Conservation (phyloP, 2,797 vertebrate genomes). For the Takifugu ocellatus region DNA sequence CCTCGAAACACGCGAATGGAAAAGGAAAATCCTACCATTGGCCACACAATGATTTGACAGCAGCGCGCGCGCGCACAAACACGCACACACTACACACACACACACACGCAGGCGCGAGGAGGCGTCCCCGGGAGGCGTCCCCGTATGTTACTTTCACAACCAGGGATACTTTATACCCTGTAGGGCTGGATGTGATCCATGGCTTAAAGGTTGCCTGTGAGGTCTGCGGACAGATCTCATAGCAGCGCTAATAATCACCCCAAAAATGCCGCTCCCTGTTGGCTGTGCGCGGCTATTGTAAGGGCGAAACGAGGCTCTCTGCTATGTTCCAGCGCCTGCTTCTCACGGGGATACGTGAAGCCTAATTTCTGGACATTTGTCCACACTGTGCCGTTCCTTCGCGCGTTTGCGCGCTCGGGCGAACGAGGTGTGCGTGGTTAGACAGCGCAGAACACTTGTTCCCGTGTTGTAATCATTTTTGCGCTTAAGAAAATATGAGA, state of each 20-base stretch:
- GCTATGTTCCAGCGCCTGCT: slow-evolving; percentile 34
- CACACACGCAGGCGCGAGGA: slow-evolving; percentile 14
- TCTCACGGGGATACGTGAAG: slow-evolving; percentile 34
- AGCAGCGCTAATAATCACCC: slow-evolving; percentile 60
- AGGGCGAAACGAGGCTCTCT: slow-evolving; percentile 31
- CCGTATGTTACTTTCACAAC: slow-evolving; percentile 66
- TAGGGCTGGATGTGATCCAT: slow-evolving; percentile 77
- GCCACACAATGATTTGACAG: slow-evolving; percentile 28
- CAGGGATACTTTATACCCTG: slow-evolving; percentile 68
- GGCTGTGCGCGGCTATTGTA: slow-evolving; percentile 38
- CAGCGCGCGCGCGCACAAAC: slow-evolving; percentile 20
- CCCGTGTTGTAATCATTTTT: slow-evolving; percentile 49
- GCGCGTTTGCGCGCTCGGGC: slow-evolving; percentile 17
- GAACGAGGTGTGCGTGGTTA: slow-evolving; percentile 23
- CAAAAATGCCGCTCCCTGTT: slow-evolving; percentile 11
- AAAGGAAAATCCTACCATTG: slow-evolving; percentile 16
- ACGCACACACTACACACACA: slow-evolving; percentile 5
- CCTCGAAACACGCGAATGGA: not conserved
- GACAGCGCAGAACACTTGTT: slow-evolving; percentile 50
- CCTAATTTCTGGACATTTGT: slow-evolving; percentile 49
- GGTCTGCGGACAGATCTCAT: slow-evolving; percentile 67
- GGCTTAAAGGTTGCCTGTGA: slow-evolving; percentile 75
- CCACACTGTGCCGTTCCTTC: slow-evolving; percentile 34
- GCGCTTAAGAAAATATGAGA: slow-evolving; percentile 53
- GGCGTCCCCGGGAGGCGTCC: slow-evolving; percentile 44